A percentile compares a stretch with the other conserved stretches of the same genome.
These are phyloP conservation scores for Bombyx mandarina DNA, from an alignment of 1,140 invertebrate genomes.

Conservation along the genomic window DNA sequence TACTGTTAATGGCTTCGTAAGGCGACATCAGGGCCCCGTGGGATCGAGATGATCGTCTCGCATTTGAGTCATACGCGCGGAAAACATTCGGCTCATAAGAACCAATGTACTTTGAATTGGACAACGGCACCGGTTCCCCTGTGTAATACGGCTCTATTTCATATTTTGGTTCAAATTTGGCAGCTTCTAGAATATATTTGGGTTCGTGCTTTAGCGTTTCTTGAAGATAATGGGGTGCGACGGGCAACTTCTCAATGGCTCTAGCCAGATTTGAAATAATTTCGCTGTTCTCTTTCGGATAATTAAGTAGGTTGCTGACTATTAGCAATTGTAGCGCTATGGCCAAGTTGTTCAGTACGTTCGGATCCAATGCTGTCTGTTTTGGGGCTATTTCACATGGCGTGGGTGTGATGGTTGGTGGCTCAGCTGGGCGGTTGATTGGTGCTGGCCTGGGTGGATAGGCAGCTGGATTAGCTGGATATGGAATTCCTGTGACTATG, in stretches of 20 bases:
- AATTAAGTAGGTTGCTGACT: constrained; percentile 44
- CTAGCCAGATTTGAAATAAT: background rate
- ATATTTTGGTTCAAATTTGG: constrained; percentile 5
- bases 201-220: background rate
- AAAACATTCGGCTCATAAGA: constrained; percentile 13
- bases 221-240: background rate
- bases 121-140: constrained; percentile 4
- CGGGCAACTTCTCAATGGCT: background rate
- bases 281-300: constrained; percentile 13
- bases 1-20: constrained; percentile 37
- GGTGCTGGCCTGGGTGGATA: no score
- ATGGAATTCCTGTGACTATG: no score
- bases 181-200: constrained; percentile 1
- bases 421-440: no score
- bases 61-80: constrained; percentile 1
- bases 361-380: constrained; percentile 24
- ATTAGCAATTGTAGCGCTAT: constrained; percentile 50
- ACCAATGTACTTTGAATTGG: constrained; percentile 38
- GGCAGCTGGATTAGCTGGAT: no score
- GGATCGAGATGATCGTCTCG: constrained; percentile 12
- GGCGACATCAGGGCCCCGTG: constrained; percentile 39
- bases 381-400: background rate
- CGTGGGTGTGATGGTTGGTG: background rate
- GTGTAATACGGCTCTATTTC: background rate
- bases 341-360: constrained; percentile 50